Evolutionary conservation across 2,888 invertebrate genomes (phyloP).

Genomic region (Ditylenchus weischeri): DNA sequence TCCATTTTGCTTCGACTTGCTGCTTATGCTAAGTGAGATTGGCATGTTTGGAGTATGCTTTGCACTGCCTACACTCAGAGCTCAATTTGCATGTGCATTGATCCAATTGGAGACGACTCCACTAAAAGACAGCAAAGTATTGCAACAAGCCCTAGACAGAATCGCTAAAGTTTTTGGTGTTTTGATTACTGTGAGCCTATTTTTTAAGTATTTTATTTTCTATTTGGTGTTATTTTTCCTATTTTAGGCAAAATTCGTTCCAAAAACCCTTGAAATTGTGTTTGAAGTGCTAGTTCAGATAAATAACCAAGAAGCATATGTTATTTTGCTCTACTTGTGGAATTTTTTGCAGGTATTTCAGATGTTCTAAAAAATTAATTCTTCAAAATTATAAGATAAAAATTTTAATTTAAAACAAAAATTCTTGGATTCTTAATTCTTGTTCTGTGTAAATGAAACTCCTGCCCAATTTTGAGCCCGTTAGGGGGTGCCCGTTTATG

Average conservation of each 20-base stretch:
- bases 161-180: conserved; percentile 10
- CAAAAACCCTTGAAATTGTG: conserved; percentile 12
- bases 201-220: not conserved
- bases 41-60: conserved; percentile 19
- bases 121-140: conserved; percentile 16
- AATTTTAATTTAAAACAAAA: too few relatives aligned
- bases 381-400: too few relatives aligned
- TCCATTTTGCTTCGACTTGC: conserved; percentile 24
- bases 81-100: conserved; percentile 18
- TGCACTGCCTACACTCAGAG: conserved; percentile 20
- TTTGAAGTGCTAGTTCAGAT: conserved; percentile 11
- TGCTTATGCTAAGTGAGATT: conserved; percentile 19
- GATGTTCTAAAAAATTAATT: not conserved
- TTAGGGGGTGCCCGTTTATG: too few relatives aligned
- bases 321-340: conserved; percentile 20
- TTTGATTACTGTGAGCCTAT: conserved; percentile 14
- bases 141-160: conserved; percentile 2
- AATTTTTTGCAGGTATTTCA: conserved; percentile 20
- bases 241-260: conserved; percentile 20
- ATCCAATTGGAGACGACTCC: conserved; percentile 21
- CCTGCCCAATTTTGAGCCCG: too few relatives aligned
- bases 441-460: too few relatives aligned
- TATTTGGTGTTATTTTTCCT: not conserved
- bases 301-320: conserved; percentile 17
- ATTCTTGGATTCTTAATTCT: too few relatives aligned